A percentile compares a stretch with the other conserved stretches of the same genome.
Evolutionary conservation across 2,888 invertebrate genomes (phyloP).

Genomic region (Ochropacha duplaris): DNA sequence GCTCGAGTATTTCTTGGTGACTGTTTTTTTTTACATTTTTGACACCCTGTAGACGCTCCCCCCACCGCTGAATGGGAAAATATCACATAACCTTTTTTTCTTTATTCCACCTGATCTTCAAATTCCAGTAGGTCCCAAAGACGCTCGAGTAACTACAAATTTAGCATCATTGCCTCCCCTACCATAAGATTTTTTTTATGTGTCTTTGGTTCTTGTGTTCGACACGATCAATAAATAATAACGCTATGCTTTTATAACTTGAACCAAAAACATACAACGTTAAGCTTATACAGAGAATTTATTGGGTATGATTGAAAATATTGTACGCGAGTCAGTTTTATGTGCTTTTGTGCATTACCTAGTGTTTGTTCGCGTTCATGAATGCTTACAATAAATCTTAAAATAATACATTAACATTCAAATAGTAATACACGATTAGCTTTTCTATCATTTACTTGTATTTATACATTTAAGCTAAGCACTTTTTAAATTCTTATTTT

Average conservation of each 20-base stretch:
- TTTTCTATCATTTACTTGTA: conserved; percentile 1
- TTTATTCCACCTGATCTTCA: too few species aligned
- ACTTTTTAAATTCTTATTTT: too few species aligned
- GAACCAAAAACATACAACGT: conserved; percentile 8
- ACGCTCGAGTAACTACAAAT: too few species aligned
- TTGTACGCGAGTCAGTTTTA: conserved; percentile 61
- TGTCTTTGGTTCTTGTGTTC: neutral
- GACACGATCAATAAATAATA: conserved; percentile 1
- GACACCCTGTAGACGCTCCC: too few species aligned
- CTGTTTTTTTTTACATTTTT: too few species aligned
- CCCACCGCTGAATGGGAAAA: too few species aligned
- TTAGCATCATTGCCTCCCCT: too few species aligned
- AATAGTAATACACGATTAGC: neutral
- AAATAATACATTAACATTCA: conserved; percentile 19
- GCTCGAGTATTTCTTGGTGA: too few species aligned
- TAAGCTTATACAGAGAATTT: conserved; percentile 58
- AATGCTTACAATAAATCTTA: conserved; percentile 47
- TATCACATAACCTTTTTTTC: too few species aligned
- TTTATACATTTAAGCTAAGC: too few species aligned
- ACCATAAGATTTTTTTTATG: too few species aligned
- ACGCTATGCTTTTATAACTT: conserved; percentile 25
- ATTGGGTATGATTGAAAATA: conserved; percentile 67
- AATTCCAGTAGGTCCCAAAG: too few species aligned
- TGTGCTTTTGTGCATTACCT: conserved; percentile 57
- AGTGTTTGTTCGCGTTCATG: conserved; percentile 51